Percentiles rank a stretch among this genome's conserved stretches.
These are phyloP conservation scores for Mormyrus lacerda DNA, from an alignment of 2,113 vertebrate genomes.

Conservation along the genomic window DNA sequence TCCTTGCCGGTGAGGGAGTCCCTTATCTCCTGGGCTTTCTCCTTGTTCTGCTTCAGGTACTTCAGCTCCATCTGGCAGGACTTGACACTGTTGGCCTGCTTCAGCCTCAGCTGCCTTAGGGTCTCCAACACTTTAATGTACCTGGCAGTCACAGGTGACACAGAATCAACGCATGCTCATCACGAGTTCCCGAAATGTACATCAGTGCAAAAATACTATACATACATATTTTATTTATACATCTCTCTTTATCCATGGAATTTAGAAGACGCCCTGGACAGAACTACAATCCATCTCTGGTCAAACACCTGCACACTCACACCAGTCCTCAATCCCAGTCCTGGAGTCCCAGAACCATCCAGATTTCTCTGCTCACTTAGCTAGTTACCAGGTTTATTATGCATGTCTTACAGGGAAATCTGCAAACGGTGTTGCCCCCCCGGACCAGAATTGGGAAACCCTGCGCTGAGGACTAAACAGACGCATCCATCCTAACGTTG, in stretches of 20 bases:
- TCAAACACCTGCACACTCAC: not conserved
- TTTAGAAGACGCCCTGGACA: not conserved
- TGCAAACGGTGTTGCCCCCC: not conserved
- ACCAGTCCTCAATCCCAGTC: not conserved
- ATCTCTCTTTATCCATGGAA: not conserved
- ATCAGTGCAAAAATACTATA: not conserved
- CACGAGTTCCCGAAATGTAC: not conserved
- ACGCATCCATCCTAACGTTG: not conserved
- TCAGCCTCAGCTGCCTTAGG: slow-evolving; percentile 76
- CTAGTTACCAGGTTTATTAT: not conserved
- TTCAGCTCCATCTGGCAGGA: slow-evolving; percentile 81
- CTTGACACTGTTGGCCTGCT: slow-evolving; percentile 70
- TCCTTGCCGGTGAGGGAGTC: slow-evolving; percentile 72
- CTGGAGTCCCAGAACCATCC: not conserved
- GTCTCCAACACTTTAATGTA: slow-evolving; percentile 96
- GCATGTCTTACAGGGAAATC: not conserved
- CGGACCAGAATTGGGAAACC: not conserved
- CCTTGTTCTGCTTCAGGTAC: slow-evolving; percentile 90
- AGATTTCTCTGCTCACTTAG: not conserved
- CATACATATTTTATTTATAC: not conserved
- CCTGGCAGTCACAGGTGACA: slow-evolving; percentile 50
- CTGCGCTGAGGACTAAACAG: not conserved
- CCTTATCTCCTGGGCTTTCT: slow-evolving; percentile 83
- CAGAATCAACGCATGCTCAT: not conserved
- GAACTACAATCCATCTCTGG: not conserved